Percentiles rank a stretch among this genome's conserved stretches.
These are phyloP conservation scores for Hirudinaria manillensis DNA, from an alignment of 2,888 invertebrate species.

Conservation along the genomic window DNA sequence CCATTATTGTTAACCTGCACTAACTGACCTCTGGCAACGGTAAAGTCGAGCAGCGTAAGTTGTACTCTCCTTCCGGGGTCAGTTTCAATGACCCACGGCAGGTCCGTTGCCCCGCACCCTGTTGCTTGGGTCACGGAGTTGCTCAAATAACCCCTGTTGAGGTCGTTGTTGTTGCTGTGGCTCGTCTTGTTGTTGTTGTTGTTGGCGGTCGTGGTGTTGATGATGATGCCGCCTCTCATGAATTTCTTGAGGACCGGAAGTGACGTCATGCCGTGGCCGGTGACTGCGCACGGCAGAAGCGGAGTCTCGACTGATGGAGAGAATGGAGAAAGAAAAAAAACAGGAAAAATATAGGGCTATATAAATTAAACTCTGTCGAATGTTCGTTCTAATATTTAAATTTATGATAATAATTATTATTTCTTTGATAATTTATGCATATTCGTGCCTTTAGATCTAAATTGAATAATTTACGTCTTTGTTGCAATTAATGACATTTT, in stretches of 20 bases:
- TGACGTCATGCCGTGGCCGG: neutral
- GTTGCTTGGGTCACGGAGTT: slow-evolving; percentile 30
- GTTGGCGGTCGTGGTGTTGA: neutral
- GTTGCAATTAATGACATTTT: too few species aligned
- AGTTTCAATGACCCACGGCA: slow-evolving; percentile 27
- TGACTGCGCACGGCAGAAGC: neutral
- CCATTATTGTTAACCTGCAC: too few species aligned
- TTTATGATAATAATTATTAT: too few species aligned
- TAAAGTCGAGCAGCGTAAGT: slow-evolving; percentile 30
- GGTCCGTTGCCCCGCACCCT: slow-evolving; percentile 25
- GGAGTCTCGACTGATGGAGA: neutral
- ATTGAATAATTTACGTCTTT: too few species aligned
- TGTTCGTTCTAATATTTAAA: too few species aligned
- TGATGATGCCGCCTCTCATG: slow-evolving; percentile 5
- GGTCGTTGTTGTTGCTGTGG: neutral
- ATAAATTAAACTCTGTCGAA: neutral
- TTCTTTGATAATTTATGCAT: too few species aligned
- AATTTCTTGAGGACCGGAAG: neutral
- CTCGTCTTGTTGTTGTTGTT: slow-evolving; percentile 5
- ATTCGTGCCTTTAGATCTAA: too few species aligned
- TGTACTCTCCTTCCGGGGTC: slow-evolving; percentile 24
- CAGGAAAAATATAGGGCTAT: too few species aligned
- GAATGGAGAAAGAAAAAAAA: too few species aligned
- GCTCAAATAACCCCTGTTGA: slow-evolving; percentile 22
- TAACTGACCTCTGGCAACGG: slow-evolving; percentile 14